Percentiles rank a stretch among this genome's conserved stretches.
Evolutionary conservation across 2,888 invertebrate genomes (phyloP).

Genomic region (Dasypolia templi): DNA sequence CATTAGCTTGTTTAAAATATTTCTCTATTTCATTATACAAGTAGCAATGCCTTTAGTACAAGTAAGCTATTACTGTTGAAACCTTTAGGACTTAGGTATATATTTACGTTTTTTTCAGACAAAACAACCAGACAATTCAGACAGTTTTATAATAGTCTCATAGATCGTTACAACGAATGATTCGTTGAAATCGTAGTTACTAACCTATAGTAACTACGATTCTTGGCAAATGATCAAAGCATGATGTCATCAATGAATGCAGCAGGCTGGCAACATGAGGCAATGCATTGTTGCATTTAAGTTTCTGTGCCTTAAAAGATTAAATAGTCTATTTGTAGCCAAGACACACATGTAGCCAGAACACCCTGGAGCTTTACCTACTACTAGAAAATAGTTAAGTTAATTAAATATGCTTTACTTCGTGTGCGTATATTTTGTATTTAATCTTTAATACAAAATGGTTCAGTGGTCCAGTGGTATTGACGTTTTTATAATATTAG

Average conservation of each 20-base stretch:
- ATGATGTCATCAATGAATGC: conserved; percentile 22
- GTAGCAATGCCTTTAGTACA: background rate
- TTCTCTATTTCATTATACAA: background rate
- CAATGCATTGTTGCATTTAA: background rate
- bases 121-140: background rate
- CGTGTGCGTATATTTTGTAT: background rate
- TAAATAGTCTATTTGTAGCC: background rate
- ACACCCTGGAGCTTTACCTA: background rate
- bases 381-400: background rate
- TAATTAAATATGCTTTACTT: background rate
- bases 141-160: background rate
- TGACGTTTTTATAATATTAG: background rate
- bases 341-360: no score
- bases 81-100: no score
- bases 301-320: background rate
- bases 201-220: background rate
- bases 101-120: no score
- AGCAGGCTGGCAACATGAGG: background rate
- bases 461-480: background rate
- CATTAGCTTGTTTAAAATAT: no score
- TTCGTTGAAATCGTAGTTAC: conserved; percentile 11
- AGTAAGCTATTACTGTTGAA: background rate
- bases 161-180: background rate
- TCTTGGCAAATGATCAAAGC: background rate
- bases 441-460: background rate